phyloP scores from a whole-genome alignment of 2,113 vertebrate species.

The Hippolais icterina region DNA sequence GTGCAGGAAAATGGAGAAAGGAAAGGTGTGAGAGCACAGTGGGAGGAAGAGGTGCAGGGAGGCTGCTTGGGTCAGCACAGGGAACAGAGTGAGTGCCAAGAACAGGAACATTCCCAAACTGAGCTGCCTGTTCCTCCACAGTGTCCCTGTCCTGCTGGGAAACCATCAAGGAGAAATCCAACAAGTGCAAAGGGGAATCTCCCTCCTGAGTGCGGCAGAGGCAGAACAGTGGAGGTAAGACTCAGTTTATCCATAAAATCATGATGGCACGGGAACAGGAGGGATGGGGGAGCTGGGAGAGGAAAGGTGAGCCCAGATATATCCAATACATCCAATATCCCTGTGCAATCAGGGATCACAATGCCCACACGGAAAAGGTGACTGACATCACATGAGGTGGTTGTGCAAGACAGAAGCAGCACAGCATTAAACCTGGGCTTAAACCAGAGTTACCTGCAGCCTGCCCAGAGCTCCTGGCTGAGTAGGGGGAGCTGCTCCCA shows the following conservation, averaged over 20 bases:
- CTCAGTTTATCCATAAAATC: not conserved
- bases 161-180: not conserved
- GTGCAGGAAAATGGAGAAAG: not conserved
- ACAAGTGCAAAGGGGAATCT: not conserved
- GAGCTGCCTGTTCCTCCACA: not conserved
- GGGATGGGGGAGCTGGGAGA: not conserved
- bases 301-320: not conserved
- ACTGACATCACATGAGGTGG: rapidly evolving
- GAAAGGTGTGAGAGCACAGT: not conserved
- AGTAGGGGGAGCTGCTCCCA: not conserved
- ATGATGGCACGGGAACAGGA: rapidly evolving
- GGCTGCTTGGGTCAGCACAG: not conserved
- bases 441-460: not conserved
- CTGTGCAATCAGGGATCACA: not conserved
- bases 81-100: not conserved
- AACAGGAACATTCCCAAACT: not conserved
- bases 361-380: rapidly evolving
- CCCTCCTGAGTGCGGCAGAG: not conserved
- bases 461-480: not conserved
- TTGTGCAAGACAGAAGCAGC: not conserved
- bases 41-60: not conserved
- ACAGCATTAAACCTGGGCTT: not conserved
- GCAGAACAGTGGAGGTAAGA: not conserved
- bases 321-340: not conserved
- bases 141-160: not conserved